Conservation (phyloP, 2,113 vertebrate species). For the Rhynchomys soricoides region DNA sequence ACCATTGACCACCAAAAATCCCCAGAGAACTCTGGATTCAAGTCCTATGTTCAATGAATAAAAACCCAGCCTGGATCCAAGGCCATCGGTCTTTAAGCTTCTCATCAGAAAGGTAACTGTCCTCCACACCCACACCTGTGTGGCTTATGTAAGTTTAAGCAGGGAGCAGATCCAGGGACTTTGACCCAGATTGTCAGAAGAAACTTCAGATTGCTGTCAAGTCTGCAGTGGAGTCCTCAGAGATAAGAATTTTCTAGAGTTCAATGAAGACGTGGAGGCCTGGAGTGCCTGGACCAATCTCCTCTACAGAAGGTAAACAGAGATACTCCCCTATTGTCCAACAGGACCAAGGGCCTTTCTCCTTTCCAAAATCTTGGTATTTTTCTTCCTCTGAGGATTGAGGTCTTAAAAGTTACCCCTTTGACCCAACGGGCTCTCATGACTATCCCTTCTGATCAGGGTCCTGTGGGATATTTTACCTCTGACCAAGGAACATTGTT, state of each 20-base stretch:
- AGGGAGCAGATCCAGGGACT: neutral
- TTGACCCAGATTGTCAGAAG: neutral
- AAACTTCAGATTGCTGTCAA: fast-evolving
- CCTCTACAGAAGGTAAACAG: neutral
- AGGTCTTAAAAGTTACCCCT: neutral
- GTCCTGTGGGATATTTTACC: neutral
- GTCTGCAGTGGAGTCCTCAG: neutral
- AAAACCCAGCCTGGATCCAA: too few species aligned
- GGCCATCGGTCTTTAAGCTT: too few species aligned
- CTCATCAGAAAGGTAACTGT: too few species aligned
- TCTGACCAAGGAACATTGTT: neutral
- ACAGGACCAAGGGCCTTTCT: neutral
- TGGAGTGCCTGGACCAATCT: neutral
- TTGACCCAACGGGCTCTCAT: neutral
- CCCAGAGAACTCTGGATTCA: too few species aligned
- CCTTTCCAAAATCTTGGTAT: neutral
- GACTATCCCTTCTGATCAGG: neutral
- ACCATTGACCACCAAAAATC: too few species aligned
- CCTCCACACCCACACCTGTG: too few species aligned
- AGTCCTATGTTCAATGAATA: too few species aligned
- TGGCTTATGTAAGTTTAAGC: neutral
- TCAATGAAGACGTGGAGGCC: neutral
- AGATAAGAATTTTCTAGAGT: neutral
- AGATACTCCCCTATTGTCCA: neutral
- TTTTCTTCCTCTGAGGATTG: neutral